These are phyloP conservation scores for Lithodes maja DNA, from an alignment of 2,888 invertebrate genomes.

Conservation along the genomic window DNA sequence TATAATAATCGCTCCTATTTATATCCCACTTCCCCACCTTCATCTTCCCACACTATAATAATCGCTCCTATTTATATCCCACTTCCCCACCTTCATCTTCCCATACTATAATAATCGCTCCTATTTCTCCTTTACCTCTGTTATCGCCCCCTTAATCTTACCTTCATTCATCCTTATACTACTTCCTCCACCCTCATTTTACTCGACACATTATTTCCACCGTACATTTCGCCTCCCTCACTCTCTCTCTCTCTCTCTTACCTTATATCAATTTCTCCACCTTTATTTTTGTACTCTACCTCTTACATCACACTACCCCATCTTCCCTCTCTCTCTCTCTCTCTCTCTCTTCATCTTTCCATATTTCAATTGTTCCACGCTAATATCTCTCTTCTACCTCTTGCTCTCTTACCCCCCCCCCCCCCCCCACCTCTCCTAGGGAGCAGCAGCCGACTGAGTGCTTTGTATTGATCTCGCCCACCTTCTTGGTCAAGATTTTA, in stretches of 20 bases:
- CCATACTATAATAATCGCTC: neutral
- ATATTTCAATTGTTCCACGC: too few relatives aligned
- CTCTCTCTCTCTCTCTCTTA: neutral
- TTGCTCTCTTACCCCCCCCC: neutral
- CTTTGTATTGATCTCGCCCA: conserved; percentile 47
- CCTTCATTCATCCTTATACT: neutral
- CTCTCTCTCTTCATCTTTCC: neutral
- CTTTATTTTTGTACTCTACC: neutral
- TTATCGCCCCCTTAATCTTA: neutral
- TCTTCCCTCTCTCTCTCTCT: neutral
- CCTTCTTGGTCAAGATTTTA: conserved; percentile 43
- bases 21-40: too few relatives aligned
- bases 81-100: too few relatives aligned
- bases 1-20: neutral
- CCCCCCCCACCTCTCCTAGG: neutral
- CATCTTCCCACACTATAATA: too few relatives aligned
- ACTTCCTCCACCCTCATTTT: neutral
- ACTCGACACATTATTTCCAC: neutral
- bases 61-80: neutral
- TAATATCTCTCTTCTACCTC: neutral
- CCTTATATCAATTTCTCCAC: neutral
- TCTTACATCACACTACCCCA: neutral
- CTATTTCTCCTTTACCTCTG: neutral
- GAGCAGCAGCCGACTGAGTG: conserved; percentile 32
- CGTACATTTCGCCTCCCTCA: neutral